Conservation (phyloP, 2,113 vertebrate species). For the Patagioenas fasciata region DNA sequence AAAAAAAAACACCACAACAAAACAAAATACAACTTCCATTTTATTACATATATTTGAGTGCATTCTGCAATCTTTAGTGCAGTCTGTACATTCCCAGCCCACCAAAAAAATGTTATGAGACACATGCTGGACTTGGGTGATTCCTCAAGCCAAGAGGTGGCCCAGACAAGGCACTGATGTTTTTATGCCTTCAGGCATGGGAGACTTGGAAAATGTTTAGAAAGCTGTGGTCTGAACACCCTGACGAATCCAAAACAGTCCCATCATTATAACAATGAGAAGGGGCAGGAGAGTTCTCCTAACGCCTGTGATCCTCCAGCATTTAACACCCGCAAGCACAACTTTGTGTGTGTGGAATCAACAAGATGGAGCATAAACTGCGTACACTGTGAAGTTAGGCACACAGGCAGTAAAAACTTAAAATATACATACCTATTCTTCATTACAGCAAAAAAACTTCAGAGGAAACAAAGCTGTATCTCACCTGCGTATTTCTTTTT, state of each 20-base stretch:
- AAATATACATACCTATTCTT: background rate
- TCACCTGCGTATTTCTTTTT: background rate
- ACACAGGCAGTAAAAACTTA: background rate
- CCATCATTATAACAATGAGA: background rate
- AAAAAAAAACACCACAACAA: background rate
- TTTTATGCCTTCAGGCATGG: background rate
- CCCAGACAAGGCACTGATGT: background rate
- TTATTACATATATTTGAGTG: background rate
- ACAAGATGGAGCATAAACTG: background rate
- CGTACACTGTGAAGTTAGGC: background rate
- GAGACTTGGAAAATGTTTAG: background rate
- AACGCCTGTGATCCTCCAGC: background rate
- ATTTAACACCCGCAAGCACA: background rate
- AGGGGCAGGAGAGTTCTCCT: background rate
- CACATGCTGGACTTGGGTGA: rapidly evolving
- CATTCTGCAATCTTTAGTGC: background rate
- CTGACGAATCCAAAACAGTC: background rate
- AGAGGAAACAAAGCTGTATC: background rate
- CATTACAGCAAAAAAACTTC: background rate
- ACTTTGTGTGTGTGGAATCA: background rate
- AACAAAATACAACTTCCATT: background rate
- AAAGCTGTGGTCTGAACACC: background rate
- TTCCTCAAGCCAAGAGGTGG: background rate
- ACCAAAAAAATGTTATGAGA: background rate
- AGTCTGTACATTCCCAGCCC: background rate